Evolutionary conservation across 2,797 vertebrate species (phyloP), one percentile per base, ranked within the genome.

Genomic region (Sandelia bainsii): DNA sequence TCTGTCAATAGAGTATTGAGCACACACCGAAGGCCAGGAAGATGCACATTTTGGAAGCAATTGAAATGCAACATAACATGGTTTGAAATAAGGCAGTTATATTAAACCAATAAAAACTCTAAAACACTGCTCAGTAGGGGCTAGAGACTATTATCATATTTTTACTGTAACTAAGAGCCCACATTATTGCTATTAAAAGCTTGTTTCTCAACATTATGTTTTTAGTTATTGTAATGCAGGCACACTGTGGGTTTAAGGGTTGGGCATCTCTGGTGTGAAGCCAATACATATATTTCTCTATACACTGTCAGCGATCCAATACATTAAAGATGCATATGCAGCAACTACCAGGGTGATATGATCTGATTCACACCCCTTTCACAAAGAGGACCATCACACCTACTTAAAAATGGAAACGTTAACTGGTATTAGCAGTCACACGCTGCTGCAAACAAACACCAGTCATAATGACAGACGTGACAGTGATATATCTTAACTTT

Each of bases 1-100:
- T 95, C 95, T 95, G 94, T 95, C 96, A 92, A 96, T 97, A 96
- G 90, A 79, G 87, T 91, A 91, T 91, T 78, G 90, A 91, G 90
- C 89, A 80, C 84, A 59, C 79, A 77, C 76, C 32, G 67, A 81
- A 80, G 87, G 75, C 81, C 86, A 88, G 82, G 84, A 65, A 79
- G 86, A 89, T 84, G 83, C 87, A 74, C 75, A 84, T 83, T 91
- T 89, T 87, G 79, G 80, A 87, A 81, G 74, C 69, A 67, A 76
- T 57, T 79, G 80, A 86, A 79, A 82, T 53, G 70, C 63, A 86
- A 82, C 69, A 77, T 76, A 81, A 76, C 74, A 82, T 62, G 50
- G 75, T 61, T 70, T 82, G 71, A 88, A 86, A 88, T 82, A 82
- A 72, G 46, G 71, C 75, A 19, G 67, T 52, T 69, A 68, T 62